Conservation (phyloP, 1,140 invertebrate genomes). For the Drosophila eugracilis region DNA sequence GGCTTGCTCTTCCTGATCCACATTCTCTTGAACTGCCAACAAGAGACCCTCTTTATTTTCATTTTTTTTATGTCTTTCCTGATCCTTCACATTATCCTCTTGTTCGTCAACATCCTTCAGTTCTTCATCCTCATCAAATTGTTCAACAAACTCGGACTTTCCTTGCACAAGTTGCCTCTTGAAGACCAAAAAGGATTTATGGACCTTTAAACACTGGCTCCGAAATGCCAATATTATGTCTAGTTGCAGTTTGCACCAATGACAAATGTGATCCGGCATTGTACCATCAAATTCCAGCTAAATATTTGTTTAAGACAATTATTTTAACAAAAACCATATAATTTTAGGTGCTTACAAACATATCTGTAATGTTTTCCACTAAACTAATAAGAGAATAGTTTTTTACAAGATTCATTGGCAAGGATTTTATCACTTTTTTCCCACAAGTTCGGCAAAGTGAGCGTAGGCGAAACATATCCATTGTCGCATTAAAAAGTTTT, state of each 20-base stretch:
- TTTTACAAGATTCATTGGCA: no score
- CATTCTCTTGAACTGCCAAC: background rate
- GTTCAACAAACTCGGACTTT: background rate
- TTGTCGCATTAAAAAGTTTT: no score
- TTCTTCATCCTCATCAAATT: background rate
- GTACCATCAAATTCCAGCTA: conserved; percentile 49
- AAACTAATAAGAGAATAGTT: conserved; percentile 45
- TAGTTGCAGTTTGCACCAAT: conserved; percentile 38
- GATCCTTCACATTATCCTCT: background rate
- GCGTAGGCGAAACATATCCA: conserved; percentile 23
- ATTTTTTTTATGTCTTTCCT: background rate
- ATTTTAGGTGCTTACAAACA: conserved; percentile 30
- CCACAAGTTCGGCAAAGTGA: conserved; percentile 60
- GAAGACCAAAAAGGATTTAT: conserved; percentile 9
- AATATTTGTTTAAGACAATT: background rate
- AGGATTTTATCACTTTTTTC: conserved; percentile 24
- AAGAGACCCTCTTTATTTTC: background rate
- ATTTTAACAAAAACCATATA: background rate
- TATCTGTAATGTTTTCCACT: conserved; percentile 61
- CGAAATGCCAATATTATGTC: conserved; percentile 44
- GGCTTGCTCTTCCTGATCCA: background rate
- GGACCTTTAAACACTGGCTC: conserved; percentile 27
- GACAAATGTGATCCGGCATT: conserved; percentile 50
- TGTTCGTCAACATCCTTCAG: background rate
- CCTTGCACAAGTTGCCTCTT: conserved; percentile 36